Conservation (phyloP, 2,888 invertebrate genomes). For the Nemurella pictetii region DNA sequence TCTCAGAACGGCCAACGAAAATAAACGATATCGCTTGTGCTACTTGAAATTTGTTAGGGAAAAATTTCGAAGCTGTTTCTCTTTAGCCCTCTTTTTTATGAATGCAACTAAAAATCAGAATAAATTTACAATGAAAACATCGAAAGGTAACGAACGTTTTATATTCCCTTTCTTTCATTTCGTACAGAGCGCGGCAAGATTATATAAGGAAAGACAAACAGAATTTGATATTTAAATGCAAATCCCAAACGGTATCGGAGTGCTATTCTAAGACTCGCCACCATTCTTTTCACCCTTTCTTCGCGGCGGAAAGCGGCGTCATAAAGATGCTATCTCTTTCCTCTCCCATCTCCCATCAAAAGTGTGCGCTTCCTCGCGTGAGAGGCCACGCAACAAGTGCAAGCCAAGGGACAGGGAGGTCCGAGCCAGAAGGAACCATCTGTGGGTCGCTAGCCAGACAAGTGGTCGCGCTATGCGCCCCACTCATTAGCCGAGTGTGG, state of each 20-base stretch:
- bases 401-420: neutral
- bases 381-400: neutral
- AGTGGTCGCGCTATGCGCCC: neutral
- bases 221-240: neutral
- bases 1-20: neutral
- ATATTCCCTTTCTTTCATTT: neutral
- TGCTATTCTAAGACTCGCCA: neutral
- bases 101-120: neutral
- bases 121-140: neutral
- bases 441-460: too few relatives aligned
- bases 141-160: neutral
- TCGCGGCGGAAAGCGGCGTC: neutral
- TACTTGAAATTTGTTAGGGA: neutral
- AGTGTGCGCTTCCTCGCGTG: neutral
- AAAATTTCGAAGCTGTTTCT: neutral
- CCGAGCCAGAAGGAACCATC: too few relatives aligned
- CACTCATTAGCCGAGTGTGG: neutral
- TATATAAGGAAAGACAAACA: neutral
- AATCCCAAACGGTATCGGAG: neutral
- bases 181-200: neutral
- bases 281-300: neutral
- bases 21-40: neutral
- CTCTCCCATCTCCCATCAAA: neutral
- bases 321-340: neutral
- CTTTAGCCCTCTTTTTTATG: neutral